Evolutionary conservation across 2,797 vertebrate species (phyloP).

Genomic region (Hydrophis major): DNA sequence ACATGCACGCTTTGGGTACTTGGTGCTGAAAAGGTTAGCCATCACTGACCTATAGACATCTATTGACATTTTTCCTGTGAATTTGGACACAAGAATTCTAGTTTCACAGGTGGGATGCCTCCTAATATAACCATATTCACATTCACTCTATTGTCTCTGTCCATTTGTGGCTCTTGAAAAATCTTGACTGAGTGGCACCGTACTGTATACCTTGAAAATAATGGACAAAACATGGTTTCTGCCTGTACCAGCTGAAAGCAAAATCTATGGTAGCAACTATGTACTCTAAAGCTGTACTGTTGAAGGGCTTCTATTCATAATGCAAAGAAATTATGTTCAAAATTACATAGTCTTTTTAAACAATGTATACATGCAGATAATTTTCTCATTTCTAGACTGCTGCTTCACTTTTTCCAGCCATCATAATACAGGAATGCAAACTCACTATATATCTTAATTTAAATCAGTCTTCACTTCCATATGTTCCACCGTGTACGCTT

Average conservation of each 20-base stretch:
- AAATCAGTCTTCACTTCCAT: not conserved
- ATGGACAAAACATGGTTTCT: not conserved
- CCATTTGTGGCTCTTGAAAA: not conserved
- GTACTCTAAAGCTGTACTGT: not conserved
- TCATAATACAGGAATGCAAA: not conserved
- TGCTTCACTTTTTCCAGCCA: not conserved
- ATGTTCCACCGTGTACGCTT: not conserved
- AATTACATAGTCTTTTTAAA: not conserved
- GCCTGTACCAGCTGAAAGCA: not conserved
- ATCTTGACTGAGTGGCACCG: not conserved
- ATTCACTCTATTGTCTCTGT: not conserved
- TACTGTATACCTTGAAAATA: not conserved
- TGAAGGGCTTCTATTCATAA: not conserved
- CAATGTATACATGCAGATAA: not conserved
- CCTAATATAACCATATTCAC: not conserved
- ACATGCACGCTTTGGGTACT: too few relatives aligned
- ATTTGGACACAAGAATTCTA: not conserved
- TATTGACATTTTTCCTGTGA: not conserved
- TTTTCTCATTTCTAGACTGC: not conserved
- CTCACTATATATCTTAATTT: not conserved
- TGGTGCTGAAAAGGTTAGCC: too few relatives aligned
- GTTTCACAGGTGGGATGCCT: not conserved
- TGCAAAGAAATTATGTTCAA: not conserved
- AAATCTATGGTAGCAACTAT: not conserved
- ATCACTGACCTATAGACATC: not conserved